These are phyloP conservation scores for Amaurobius ferox DNA, from an alignment of 2,888 invertebrate species.

Conservation along the genomic window DNA sequence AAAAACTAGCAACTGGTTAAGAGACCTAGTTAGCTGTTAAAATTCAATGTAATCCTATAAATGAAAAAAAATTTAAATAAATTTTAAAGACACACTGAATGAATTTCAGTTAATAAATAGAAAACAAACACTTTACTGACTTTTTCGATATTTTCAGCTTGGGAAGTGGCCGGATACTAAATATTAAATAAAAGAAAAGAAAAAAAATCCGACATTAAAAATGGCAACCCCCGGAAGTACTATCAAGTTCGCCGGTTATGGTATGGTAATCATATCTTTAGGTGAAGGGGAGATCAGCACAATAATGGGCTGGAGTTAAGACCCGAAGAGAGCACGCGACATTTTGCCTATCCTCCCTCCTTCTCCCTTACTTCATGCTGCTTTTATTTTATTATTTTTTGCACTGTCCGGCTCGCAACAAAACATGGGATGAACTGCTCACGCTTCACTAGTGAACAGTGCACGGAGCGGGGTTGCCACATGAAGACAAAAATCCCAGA, in stretches of 20 bases:
- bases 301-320: slow-evolving; percentile 18
- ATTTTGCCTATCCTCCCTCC: neutral
- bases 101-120: too few species aligned
- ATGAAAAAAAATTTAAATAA: too few species aligned
- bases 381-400: neutral
- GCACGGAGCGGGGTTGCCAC: slow-evolving; percentile 29
- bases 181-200: neutral
- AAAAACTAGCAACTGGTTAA: too few species aligned
- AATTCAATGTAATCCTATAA: too few species aligned
- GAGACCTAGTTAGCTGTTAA: too few species aligned
- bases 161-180: neutral
- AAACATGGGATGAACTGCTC: slow-evolving; percentile 32
- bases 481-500: slow-evolving; percentile 24
- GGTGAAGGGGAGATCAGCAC: slow-evolving; percentile 7
- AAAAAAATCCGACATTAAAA: neutral
- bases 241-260: slow-evolving; percentile 3
- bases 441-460: slow-evolving; percentile 52
- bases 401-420: slow-evolving; percentile 1
- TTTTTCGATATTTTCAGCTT: neutral
- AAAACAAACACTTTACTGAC: too few species aligned
- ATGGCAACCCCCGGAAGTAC: slow-evolving; percentile 7
- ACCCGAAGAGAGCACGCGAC: slow-evolving; percentile 30
- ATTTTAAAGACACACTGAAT: neutral
- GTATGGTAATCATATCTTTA: slow-evolving; percentile 12
- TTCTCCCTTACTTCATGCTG: neutral